Conservation (phyloP, 2,113 vertebrate species). For the Alosa alosa region DNA sequence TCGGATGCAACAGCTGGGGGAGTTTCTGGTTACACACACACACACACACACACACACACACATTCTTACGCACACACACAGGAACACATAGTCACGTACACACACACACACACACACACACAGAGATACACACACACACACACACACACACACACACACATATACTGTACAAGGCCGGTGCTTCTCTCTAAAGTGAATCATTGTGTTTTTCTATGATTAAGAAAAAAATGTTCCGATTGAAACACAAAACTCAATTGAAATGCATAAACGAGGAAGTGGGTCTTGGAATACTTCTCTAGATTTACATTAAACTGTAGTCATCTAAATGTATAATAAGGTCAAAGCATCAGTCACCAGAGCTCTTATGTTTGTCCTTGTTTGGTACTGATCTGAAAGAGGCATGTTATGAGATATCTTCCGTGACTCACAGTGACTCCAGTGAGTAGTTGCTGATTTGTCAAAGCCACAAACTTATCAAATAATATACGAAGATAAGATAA, state of each 20-base stretch:
- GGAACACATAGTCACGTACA: neutral
- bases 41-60: neutral
- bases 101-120: neutral
- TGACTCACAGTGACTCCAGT: neutral
- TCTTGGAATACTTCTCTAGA: neutral
- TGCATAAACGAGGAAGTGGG: neutral
- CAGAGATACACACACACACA: neutral
- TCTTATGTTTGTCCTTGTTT: neutral
- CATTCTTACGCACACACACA: neutral
- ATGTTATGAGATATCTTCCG: neutral
- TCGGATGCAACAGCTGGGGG: slow-evolving; percentile 23
- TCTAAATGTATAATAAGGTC: neutral
- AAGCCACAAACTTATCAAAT: too few relatives aligned
- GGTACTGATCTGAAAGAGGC: neutral
- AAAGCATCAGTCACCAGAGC: neutral
- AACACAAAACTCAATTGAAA: neutral
- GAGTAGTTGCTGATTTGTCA: too few relatives aligned
- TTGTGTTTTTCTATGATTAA: neutral
- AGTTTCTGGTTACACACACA: neutral
- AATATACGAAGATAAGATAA: too few relatives aligned
- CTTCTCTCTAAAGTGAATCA: neutral
- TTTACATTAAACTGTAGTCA: neutral
- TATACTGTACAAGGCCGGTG: neutral
- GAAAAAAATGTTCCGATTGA: neutral
- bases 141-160: neutral